Conservation (phyloP, 2,113 vertebrate species). For the Alosa alosa region DNA sequence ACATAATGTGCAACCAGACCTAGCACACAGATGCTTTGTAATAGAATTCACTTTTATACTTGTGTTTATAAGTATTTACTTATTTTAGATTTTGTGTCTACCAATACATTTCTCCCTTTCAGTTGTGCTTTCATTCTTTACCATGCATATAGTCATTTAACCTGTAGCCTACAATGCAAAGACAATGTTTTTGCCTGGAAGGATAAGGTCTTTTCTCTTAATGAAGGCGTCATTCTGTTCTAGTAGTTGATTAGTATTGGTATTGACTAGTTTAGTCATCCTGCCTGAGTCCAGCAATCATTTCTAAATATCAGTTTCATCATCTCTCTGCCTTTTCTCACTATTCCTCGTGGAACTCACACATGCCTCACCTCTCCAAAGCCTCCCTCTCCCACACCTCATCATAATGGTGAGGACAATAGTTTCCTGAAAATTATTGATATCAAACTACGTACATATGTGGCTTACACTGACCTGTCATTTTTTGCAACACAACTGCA, state of each 20-base stretch:
- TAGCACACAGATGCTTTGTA: background rate
- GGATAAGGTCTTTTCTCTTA: background rate
- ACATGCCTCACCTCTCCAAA: background rate
- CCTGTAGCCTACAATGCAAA: background rate
- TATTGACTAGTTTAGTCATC: background rate
- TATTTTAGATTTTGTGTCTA: no score
- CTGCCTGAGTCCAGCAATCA: no score
- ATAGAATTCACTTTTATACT: no score
- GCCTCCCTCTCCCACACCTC: background rate
- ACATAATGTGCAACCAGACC: background rate
- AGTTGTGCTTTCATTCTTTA: background rate
- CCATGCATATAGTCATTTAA: background rate
- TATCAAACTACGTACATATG: background rate
- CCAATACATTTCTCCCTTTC: background rate
- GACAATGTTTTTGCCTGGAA: background rate
- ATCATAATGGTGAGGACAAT: background rate
- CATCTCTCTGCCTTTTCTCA: no score
- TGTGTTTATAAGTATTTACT: no score
- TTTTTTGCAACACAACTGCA: background rate
- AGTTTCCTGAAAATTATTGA: background rate
- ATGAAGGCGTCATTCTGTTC: background rate
- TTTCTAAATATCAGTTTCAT: no score
- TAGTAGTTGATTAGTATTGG: background rate
- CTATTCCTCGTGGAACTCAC: background rate
- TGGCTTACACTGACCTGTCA: background rate